A percentile compares a stretch with the other conserved stretches of the same genome.
Evolutionary conservation across 2,888 invertebrate genomes (phyloP).

Genomic region (Ennomos fuscantarius): DNA sequence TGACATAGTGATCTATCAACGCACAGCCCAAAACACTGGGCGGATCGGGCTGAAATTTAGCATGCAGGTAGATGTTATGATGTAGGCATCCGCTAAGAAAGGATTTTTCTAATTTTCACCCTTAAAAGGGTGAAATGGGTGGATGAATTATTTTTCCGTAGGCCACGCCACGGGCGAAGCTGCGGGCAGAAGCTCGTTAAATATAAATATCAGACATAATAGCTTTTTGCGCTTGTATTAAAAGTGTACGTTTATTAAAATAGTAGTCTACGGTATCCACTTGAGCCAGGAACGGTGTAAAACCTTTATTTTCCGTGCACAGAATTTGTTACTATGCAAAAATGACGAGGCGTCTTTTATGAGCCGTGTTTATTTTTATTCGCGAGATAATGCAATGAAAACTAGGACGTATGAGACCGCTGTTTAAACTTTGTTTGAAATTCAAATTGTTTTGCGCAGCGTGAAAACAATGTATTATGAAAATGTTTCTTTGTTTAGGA

Average conservation of each 20-base stretch:
- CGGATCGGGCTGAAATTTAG: no score
- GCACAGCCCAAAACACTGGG: no score
- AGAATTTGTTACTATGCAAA: constrained; percentile 24
- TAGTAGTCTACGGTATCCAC: background rate
- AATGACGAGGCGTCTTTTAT: constrained; percentile 20
- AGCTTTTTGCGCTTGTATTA: no score
- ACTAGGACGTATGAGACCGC: constrained; percentile 11
- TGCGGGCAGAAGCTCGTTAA: no score
- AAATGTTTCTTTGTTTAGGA: background rate
- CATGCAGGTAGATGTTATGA: no score
- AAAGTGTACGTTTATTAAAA: constrained; percentile 1
- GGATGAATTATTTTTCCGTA: no score
- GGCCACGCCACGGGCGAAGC: no score
- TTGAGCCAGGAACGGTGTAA: constrained; percentile 12
- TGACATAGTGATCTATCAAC: no score
- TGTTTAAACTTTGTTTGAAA: constrained; percentile 22
- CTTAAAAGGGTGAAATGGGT: no score
- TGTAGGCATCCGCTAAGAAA: no score
- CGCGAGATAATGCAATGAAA: constrained; percentile 21
- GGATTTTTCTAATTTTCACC: no score
- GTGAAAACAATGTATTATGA: background rate
- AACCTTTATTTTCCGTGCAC: constrained; percentile 26
- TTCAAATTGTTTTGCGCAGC: constrained; percentile 17
- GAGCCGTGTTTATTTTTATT: constrained; percentile 21
- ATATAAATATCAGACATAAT: no score